Base-by-base conservation (phyloP, 2,113 vertebrate genomes). In the Daphoenositta chrysoptera region DNA sequence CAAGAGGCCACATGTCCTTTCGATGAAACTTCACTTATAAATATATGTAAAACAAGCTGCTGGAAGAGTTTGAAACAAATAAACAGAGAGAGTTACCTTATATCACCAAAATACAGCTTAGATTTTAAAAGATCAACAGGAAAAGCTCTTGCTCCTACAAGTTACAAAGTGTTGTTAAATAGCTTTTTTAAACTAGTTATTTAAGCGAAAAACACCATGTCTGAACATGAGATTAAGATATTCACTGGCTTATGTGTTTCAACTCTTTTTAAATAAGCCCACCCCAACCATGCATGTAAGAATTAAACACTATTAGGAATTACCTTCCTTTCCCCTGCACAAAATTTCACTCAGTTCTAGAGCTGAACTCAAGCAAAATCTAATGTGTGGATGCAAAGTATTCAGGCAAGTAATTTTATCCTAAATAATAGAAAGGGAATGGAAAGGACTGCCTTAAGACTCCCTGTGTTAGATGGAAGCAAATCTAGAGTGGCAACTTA, bases 1-100 rank as follows among this genome's bases (percentile, higher is more conserved):
- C 93, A 97, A 96, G 95, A 97, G 85, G 96, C 93, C 96, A 92
- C 91, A 93, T 40, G 96, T 63, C 78, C 88, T 95, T 91, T 96
- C 48, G 27, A 94, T 96, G 95, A 96, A 97, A 96, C 87, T 96
- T 94, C 60, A 79, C 66, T 89, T 95, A 87, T 85, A 93, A 80
- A 87, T 89, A 90, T 68, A 80, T 95, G 83, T n/a, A 97, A 96
- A 95, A 72, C n/a, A 97, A 94, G 93, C 53, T 87, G 66, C 91
- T 96, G 87, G 86, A 95, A 90, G 57, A 87, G 56, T 77, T 50
- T 73, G 83, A 57, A 95, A 95, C 81, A 97, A 87, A 97, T 83
- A 97, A 97, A 97, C 56, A 94, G 44, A 81, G 83, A 68, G 40
- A 58, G 44, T 45, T 87, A 48, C 44, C 33, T 30, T 56, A 40